These are phyloP conservation scores for Harpalus rufipes DNA, from an alignment of 2,888 invertebrate species.

Conservation along the genomic window DNA sequence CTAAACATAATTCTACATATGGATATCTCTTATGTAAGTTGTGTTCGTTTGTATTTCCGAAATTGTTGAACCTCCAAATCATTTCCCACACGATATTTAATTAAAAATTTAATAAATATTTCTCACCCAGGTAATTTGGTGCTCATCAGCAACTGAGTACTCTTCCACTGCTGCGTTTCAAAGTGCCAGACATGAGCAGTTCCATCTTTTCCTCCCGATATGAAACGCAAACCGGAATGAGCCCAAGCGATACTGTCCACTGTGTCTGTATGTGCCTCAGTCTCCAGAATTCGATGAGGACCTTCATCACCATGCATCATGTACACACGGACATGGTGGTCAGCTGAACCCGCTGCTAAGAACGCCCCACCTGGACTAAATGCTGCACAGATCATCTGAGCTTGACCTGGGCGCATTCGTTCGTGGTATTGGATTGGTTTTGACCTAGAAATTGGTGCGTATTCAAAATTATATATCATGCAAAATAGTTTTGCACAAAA, in stretches of 20 bases:
- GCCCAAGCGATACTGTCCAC: conserved; percentile 99
- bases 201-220: conserved; percentile 97
- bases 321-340: conserved; percentile 96
- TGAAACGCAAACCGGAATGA: conserved; percentile 90
- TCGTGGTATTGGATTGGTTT: conserved; percentile 96
- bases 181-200: conserved; percentile 96
- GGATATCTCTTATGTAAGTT: no score
- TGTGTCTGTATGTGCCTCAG: conserved; percentile 91
- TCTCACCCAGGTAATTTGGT: conserved; percentile 81
- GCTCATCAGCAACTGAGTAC: conserved; percentile 85
- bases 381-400: conserved; percentile 96
- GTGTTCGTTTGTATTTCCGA: no score
- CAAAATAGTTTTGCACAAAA: no score
- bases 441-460: conserved; percentile 78
- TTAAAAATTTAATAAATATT: neutral
- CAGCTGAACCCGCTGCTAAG: conserved; percentile 96
- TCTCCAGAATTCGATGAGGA: conserved; percentile 87
- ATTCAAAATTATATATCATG: no score
- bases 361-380: conserved; percentile 94
- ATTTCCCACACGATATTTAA: no score
- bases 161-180: conserved; percentile 94
- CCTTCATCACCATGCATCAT: conserved; percentile 87
- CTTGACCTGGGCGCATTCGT: conserved; percentile 93
- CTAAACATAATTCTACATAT: no score
- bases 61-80: no score